Percentiles rank a stretch among this genome's conserved stretches.
These are phyloP conservation scores for Bombus difficillimus DNA, from an alignment of 1,140 invertebrate genomes.

Conservation along the genomic window DNA sequence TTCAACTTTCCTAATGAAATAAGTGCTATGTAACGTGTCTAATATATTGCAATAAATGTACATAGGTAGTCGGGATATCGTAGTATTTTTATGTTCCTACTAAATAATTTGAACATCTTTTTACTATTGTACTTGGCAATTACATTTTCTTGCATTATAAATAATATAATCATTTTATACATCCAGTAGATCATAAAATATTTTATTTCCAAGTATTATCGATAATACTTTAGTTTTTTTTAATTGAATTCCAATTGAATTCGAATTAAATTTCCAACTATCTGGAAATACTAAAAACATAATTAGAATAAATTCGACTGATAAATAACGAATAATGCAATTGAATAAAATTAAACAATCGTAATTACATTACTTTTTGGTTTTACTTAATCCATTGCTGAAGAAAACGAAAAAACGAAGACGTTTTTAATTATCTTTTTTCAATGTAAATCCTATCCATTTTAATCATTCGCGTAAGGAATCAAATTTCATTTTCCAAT, in stretches of 20 bases:
- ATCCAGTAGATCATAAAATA: no score
- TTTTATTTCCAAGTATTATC: no score
- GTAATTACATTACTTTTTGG: not conserved
- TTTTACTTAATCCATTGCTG: not conserved
- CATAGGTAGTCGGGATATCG: not conserved
- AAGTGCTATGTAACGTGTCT: slow-evolving; percentile 35
- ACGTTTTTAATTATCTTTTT: no score
- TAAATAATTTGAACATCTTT: not conserved
- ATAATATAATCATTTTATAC: not conserved
- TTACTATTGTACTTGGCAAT: not conserved
- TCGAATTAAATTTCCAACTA: no score
- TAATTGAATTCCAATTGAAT: no score
- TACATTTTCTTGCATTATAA: not conserved
- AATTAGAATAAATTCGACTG: not conserved
- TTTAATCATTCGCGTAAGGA: no score
- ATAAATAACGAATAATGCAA: no score
- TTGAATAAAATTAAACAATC: not conserved
- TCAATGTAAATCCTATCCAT: no score
- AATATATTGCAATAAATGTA: slow-evolving; percentile 12
- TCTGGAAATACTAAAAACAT: no score
- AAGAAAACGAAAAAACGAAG: not conserved
- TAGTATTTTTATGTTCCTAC: not conserved
- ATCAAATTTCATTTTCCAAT: no score
- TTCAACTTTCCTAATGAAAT: slow-evolving; percentile 39
- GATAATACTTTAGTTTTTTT: no score